Evolutionary conservation across 1,140 invertebrate species (phyloP), one percentile per base, ranked within the genome.

Genomic region (Leptoteleia sp.): DNA sequence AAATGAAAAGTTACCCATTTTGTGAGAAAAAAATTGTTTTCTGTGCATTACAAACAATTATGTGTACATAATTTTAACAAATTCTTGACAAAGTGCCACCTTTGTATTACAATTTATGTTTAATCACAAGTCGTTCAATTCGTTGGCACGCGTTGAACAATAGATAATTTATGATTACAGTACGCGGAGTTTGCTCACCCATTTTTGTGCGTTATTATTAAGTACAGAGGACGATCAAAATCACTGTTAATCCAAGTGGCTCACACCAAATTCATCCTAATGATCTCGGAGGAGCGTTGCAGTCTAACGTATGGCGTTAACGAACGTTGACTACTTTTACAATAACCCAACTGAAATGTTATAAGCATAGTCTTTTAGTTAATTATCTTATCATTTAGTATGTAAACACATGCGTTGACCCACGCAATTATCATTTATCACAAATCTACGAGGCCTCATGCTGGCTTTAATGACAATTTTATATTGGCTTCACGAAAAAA

Each of bases 401-500:
- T 79, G 77, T 52, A 75, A 71, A 79, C 71, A 79, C 52, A 79
- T 75, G 33, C 77, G 31, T 71, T 79, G 77, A 79, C 77, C 77
- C 43, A 68, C 27, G 64, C 40, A 75, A 75, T 25, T 71, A 79
- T 45, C 71, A 67, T 71, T 65, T 67, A 67, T 52, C 70, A 67
- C 43, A 45, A 64, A 70, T 45, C 62, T 70, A 54, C 12, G 13
- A 19, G n/a, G 52, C 47, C 67, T 54, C 47, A 40, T 65, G 33
- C 55, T 52, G 9, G 59, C 50, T 25, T 52, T 61, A 42, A 68
- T 31, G 35, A 47, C 48, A 61, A 47, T 43, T 61, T n/a, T 15
- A 50, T 59, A 73, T 73, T 73, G 59, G n/a, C n/a, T n/a, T n/a
- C n/a, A n/a, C n/a, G n/a, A n/a, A n/a, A n/a, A n/a, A n/a, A n/a